Conservation (phyloP, 2,113 vertebrate genomes). For the Nettapus auritus region DNA sequence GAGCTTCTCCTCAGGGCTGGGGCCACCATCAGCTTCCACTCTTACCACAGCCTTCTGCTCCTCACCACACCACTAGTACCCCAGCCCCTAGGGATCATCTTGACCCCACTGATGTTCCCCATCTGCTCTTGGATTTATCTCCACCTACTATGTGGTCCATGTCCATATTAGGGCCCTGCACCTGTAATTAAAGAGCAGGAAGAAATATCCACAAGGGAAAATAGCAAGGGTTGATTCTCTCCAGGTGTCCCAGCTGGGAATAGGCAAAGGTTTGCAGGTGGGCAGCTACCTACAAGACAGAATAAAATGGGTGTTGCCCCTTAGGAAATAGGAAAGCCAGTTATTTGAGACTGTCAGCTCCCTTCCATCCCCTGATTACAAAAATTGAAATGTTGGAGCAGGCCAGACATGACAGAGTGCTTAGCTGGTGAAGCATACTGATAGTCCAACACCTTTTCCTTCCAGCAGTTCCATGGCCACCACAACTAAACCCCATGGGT, state of each 20-base stretch:
- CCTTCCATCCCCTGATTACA: background rate
- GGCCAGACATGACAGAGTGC: background rate
- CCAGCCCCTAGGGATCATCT: background rate
- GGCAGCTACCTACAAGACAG: background rate
- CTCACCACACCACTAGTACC: background rate
- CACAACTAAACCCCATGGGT: no score
- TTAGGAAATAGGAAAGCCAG: background rate
- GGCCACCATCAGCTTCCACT: background rate
- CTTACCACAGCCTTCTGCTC: fast-evolving
- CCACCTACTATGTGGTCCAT: no score
- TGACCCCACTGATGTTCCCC: background rate
- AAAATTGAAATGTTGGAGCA: background rate
- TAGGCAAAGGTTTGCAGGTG: background rate
- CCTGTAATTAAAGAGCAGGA: background rate
- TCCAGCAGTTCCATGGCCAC: background rate
- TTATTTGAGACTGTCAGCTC: background rate
- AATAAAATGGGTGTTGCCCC: background rate
- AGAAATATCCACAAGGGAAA: background rate
- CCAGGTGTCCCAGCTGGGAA: background rate
- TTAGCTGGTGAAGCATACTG: background rate
- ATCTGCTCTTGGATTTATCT: background rate
- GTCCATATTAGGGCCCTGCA: background rate
- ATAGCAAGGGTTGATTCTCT: background rate
- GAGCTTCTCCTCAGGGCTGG: background rate
- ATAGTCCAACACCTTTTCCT: background rate